Base-by-base conservation (phyloP, 2,888 invertebrate species). In the Fragum whitleyi region DNA sequence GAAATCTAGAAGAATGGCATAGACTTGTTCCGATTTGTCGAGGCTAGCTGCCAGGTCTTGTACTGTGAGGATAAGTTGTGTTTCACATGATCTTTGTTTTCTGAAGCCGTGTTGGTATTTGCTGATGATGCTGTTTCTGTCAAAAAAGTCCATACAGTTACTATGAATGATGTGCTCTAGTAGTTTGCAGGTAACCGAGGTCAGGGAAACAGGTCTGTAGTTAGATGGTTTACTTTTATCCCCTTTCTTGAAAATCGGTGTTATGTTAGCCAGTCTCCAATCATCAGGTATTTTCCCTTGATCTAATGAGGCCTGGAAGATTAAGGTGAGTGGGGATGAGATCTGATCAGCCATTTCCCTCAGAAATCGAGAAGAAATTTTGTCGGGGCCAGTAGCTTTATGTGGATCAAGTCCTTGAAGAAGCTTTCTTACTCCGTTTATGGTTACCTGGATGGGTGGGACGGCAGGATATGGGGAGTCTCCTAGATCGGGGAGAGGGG, bases 251-350 rank as follows among this genome's bases (percentile, higher is more conserved):
- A n/a, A n/a, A n/a, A n/a, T n/a, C n/a, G n/a, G n/a, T n/a, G n/a
- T n/a, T 9, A 86, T 76, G 47, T 70, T n/a, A 11, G 84, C 86
- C 19, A 51, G 23, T 42, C 77, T 83, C 82, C 84, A 87, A 26
- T 76, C 82, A 29, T 26, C 21, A 74, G 85, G 81, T 14, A 86
- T 42, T 57, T 67, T 51, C 11, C 75, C 71, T 32, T 69, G 68
- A 19, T 68, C 39, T 9, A 65, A 28, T 3, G 86, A 86, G 28
- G 69, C 47, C 53, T 79, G 51, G 72, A 71, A 81, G 23, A 85
- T 76, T 14, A 59, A 26, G 42, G 81, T 68, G 2, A 86, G 65
- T 19, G 74, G 39, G 36, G 79, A 74, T 23, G 86, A 71, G 14
- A 84, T n/a, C 5, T 51, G 23, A 7, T 42, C n/a, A 16, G 81